A percentile compares a stretch with the other conserved stretches of the same genome.
phyloP scores from a whole-genome alignment of 2,113 vertebrate genomes.

The Halcyon malimbica region DNA sequence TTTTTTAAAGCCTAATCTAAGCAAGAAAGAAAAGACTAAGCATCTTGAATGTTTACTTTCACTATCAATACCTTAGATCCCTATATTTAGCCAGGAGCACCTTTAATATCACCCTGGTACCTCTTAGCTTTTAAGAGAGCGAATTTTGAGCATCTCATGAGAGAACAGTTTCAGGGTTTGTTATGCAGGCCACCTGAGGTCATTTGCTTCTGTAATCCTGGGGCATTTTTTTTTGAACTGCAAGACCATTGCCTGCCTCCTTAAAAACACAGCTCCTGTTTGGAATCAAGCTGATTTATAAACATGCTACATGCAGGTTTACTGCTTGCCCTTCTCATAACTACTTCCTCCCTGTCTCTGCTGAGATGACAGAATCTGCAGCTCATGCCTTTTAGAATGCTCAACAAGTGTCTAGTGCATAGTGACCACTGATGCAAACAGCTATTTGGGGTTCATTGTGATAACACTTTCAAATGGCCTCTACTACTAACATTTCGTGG shows the following conservation, averaged over 20 bases:
- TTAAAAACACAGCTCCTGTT: neutral
- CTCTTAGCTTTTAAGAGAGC: neutral
- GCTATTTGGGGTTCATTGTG: neutral
- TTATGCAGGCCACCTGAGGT: neutral
- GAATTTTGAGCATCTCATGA: neutral
- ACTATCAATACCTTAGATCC: neutral
- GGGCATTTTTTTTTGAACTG: neutral
- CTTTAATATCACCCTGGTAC: neutral
- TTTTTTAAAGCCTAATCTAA: neutral
- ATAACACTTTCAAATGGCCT: neutral
- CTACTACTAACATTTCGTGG: neutral
- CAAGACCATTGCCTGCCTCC: neutral
- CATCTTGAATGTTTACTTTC: neutral
- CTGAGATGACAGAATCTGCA: neutral
- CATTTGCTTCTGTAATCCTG: neutral
- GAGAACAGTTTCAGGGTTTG: neutral
- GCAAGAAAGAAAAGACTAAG: neutral
- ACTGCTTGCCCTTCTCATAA: neutral
- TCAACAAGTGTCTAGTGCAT: neutral
- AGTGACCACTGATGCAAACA: neutral
- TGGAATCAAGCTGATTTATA: neutral
- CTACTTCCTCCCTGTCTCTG: neutral
- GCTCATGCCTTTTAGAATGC: neutral
- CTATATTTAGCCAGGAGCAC: neutral
- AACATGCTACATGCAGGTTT: neutral